Evolutionary conservation across 2,113 vertebrate genomes (phyloP), one percentile per base, ranked within the genome.

Genomic region (Paraplagusia blochii): DNA sequence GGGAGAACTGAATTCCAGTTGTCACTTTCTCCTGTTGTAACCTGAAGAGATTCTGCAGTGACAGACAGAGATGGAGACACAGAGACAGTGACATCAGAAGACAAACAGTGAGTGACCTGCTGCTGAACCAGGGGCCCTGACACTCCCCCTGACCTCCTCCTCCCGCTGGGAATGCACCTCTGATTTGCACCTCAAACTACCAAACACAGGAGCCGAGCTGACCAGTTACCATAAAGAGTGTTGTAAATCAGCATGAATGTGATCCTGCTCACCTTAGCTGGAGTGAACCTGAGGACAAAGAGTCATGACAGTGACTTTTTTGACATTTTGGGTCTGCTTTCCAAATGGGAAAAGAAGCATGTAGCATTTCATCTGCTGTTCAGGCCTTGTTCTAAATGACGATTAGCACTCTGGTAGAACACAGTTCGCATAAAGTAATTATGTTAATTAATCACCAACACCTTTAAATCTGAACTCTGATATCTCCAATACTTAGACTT

Each of bases 81-180:
- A 11, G 40, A 69, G 51, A 33, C 43, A 9, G 39, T 22, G 36
- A 69, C 19, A 18, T 61, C 60, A 57, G 52, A 0, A 39, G 57
- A 69, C 53, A 65, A 69, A 57, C 58, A 64, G 58, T 14, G 39
- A 57, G 43, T 64, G 73, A 80, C 69, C 65, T 45, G 8, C 0
- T 18, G 5, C 36, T 80, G 69, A 76, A 59, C 63, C 51, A 44
- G 46, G 16, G 60, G 58, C 48, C 22, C 43, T 35, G 53, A 52
- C 72, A 54, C 57, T 61, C 50, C 66, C 62, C 43, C 39, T 68
- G 67, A 72, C 66, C 70, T 63, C 70, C 70, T 63, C 70, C 61
- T 61, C 66, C 44, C 8, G 7, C 53, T 74, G 71, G 38, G 63
- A 71, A 53, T 53, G 46, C 49, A 36, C 47, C 52, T 61, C 50